Evolutionary conservation across 2,888 invertebrate genomes (phyloP), one percentile per base, ranked within the genome.

Genomic region (Rotaria sp.): DNA sequence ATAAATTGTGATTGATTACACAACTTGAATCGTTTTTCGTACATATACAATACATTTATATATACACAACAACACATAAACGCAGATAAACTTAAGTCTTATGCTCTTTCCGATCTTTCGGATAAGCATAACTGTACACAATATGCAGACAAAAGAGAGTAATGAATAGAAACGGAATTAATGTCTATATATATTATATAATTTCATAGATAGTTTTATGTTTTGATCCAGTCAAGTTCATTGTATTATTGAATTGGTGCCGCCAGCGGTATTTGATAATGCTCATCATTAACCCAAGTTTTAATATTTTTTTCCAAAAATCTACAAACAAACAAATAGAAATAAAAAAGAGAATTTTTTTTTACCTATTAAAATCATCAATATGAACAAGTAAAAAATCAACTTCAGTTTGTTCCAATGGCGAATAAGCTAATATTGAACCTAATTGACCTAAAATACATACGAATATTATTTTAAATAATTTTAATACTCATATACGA

Each of bases 221-320:
- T 30, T 59, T 59, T 30, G 10, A 59, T 30, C 30, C 59, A 30
- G 30, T 59, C 2, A 10, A 15, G 30, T 30, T 59, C 15, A 41
- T 30, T 75, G 41, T 26, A 75, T 75, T 75, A 26, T 50, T 15
- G 50, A 18, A 18, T 50, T 18, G 50, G 15, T 50, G 50, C 50
- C 50, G 18, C 18, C 50, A 18, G 50, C 18, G 50, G 50, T 15
- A 7, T 41, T 41, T 41, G 38, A 75, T 75, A 75, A 41, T 41
- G 5, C 4, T 75, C 41, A 41, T 75, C 35, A 41, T 75, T 75
- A 38, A 41, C 7, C 75, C 75, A 75, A 24, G 38, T 75, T 41
- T 75, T 75, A 24, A 75, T 75, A 41, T 75, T 38, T 35, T 75
- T 75, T 41, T 75, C 75, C 75, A 75, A 41, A 75, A 75, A 75